phyloP scores from a whole-genome alignment of 2,113 vertebrate genomes.

The Felis chaus region DNA sequence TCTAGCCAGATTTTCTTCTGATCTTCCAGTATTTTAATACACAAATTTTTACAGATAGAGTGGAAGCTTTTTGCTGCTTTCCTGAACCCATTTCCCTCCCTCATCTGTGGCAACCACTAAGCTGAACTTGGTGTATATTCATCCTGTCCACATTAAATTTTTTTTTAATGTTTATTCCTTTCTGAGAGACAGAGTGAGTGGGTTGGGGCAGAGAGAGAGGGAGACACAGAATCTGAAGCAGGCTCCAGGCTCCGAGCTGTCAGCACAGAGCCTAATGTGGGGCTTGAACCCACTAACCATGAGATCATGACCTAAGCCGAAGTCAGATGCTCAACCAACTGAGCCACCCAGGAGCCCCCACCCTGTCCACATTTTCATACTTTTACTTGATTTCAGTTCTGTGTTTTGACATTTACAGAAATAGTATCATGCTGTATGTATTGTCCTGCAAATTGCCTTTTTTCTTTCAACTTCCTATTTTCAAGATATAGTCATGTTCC shows the following conservation, averaged over 20 bases:
- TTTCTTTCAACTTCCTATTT: background rate
- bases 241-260: no score
- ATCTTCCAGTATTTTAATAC: background rate
- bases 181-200: no score
- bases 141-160: no score
- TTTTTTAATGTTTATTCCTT: no score
- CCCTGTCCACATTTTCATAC: background rate
- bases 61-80: background rate
- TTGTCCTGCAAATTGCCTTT: background rate
- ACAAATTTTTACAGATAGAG: background rate
- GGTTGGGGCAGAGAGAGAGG: no score
- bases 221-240: no score
- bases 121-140: background rate
- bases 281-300: no score
- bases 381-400: background rate
- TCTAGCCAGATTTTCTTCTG: background rate
- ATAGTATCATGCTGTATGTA: background rate
- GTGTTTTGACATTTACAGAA: background rate
- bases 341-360: no score
- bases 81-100: background rate
- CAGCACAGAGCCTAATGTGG: no score
- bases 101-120: background rate
- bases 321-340: no score
- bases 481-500: background rate
- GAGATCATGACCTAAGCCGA: no score